Base-by-base conservation (phyloP, 1,140 invertebrate genomes). In the Papilio glaucus region DNA sequence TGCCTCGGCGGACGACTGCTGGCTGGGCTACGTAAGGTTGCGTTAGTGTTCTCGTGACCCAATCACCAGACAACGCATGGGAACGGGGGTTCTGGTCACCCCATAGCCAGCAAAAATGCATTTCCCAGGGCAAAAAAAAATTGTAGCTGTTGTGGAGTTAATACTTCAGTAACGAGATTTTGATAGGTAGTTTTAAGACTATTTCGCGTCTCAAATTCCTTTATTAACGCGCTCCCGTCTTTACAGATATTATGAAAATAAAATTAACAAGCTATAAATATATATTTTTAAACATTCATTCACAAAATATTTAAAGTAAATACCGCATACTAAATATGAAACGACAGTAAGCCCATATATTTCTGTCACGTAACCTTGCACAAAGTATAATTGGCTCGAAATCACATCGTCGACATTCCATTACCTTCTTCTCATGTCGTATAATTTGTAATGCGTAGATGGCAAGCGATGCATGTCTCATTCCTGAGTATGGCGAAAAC, bases 401-500 rank as follows among this genome's bases (percentile, higher is more conserved):
- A 65, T 65, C 62, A 18, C 18, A 65, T 65, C 4, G 37, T 41
- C 15, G 18, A 65, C 62, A 65, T 65, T 65, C 62, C 62, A 65
- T 65, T 65, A 10, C 62, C 33, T 38, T 39, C 7, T 65, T 65
- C 37, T 65, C n/a, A 65, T 38, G 37, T 39, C 15, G 29, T 10
- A 37, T 39, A 18, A 65, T 39, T 41, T 65, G 37, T 38, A 38
- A 65, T 39, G 2, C 29, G 37, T 38, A 24, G n/a, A 12, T 38
- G 2, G n/a, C 12, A 29, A 63, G 61, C 33, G 39, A 65, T 65
- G 62, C 37, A 65, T 10, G 18, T 39, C n/a, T 18, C 33, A 21
- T 65, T 39, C 37, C 39, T 65, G 15, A 15, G 18, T 39, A 21
- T 65, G 15, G 62, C 37, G 33, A 65, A 38, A 65, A 65, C 29